Evolutionary conservation across 2,888 invertebrate species (phyloP), one percentile per base, ranked within the genome.

Genomic region (Melanostoma mellinum): DNA sequence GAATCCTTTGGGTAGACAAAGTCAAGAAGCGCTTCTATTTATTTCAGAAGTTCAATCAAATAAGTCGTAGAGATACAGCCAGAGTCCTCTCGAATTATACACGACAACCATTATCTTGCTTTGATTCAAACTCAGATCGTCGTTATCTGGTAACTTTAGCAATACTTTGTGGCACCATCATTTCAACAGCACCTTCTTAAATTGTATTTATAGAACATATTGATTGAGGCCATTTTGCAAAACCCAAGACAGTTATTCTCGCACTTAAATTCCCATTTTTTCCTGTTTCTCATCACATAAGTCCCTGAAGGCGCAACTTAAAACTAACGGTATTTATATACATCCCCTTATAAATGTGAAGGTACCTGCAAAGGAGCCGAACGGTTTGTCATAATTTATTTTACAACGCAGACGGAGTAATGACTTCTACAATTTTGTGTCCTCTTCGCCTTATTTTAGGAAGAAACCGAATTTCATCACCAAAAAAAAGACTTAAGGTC

Each of bases 341-440:
- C 56, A 52, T 46, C 65, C 72, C 42, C 61, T 65, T 5, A 53
- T 20, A 65, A 52, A 65, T 60, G 77, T 52, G 58, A 65, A 56
- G 10, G 20, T 48, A 71, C 8, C 10, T 30, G 3, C 9, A 48
- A 6, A 35, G 36, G 65, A 38, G 40, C 40, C 35, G 52, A 73
- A 67, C 46, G 56, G 73, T 73, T 65, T 78, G 60, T 73, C 78
- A 78, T 78, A 78, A 67, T 78, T 72, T 77, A 56, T 65, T 71
- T 78, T 69, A 76, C 53, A 46, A 46, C 10, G 44, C 53, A 77
- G 71, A 71, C 60, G n/a, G 72, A 71, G 72, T 72, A 77, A 72
- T 65, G 77, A 72, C 77, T 72, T 77, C 35, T 50, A 65, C 6
- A 38, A 8, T 61, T 58, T 38, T 68, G 48, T 58, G 38, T 56